Conservation (phyloP, 2,888 invertebrate species). For the Scaptomyza cyrtandrae region DNA sequence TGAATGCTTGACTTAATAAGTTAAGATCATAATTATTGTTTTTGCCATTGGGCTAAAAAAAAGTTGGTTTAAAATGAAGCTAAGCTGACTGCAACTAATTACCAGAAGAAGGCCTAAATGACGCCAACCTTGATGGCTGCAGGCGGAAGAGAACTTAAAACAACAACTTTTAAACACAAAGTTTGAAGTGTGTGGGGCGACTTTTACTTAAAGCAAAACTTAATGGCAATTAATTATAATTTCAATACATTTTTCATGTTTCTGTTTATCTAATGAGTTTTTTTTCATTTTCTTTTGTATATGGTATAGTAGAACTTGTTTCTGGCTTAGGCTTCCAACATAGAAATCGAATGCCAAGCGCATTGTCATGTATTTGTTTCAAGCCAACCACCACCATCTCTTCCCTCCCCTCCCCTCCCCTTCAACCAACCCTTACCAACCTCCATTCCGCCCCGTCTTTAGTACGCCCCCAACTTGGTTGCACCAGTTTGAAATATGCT, state of each 20-base stretch:
- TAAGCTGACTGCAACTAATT: conserved; percentile 37
- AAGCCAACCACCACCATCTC: neutral
- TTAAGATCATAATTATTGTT: conserved; percentile 43
- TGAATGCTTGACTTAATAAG: conserved; percentile 3
- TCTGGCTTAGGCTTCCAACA: neutral
- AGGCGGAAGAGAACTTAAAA: conserved; percentile 63
- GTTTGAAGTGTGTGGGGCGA: conserved; percentile 2
- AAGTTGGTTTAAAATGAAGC: conserved; percentile 20
- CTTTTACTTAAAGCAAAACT: conserved; percentile 19
- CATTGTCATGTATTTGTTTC: conserved; percentile 24
- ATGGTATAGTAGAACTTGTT: conserved; percentile 40
- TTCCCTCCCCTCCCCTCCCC: too few species aligned
- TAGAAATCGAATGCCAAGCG: conserved; percentile 7
- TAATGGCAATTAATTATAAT: conserved; percentile 66
- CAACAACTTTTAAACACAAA: neutral
- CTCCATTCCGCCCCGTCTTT: too few species aligned
- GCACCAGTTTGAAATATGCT: conserved; percentile 37
- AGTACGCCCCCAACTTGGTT: conserved; percentile 40
- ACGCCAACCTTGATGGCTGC: conserved; percentile 33
- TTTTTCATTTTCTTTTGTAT: neutral
- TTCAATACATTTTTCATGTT: conserved; percentile 37
- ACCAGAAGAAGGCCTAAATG: conserved; percentile 46
- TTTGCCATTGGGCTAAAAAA: conserved; percentile 44
- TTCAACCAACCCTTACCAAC: too few species aligned
- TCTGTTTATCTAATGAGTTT: conserved; percentile 34